phyloP scores from a whole-genome alignment of 2,888 invertebrate species.

The Drosophila imparisetae region DNA sequence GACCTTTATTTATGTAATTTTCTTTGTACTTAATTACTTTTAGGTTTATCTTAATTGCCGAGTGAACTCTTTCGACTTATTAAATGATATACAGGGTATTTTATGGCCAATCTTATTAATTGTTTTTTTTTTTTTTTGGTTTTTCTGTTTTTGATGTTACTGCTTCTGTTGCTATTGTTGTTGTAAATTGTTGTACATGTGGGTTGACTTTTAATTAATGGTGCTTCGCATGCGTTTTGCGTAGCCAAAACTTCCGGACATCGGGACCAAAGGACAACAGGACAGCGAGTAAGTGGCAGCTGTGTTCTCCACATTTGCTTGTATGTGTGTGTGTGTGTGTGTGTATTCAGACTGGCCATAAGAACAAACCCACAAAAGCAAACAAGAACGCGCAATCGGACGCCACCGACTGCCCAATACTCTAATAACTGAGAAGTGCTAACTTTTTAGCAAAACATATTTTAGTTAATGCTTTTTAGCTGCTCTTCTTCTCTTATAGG shows the following conservation, averaged over 20 bases:
- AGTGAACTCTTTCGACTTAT: neutral
- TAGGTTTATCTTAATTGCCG: neutral
- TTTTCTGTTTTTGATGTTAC: slow-evolving; percentile 68
- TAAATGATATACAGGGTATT: neutral
- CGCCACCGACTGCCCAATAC: neutral
- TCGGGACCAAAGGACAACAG: slow-evolving; percentile 31
- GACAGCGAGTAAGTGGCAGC: slow-evolving; percentile 31
- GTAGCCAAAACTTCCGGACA: slow-evolving; percentile 53
- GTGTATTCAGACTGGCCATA: slow-evolving; percentile 27
- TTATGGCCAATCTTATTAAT: neutral
- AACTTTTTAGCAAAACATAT: neutral
- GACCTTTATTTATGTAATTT: neutral
- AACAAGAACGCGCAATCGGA: neutral
- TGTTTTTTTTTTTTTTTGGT: slow-evolving; percentile 26
- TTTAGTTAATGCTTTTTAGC: neutral
- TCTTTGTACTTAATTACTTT: neutral
- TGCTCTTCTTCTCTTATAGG: neutral
- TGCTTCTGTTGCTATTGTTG: slow-evolving; percentile 28
- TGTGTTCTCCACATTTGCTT: slow-evolving; percentile 24
- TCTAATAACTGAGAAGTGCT: neutral
- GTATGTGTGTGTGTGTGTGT: slow-evolving; percentile 19
- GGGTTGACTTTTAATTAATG: slow-evolving; percentile 75
- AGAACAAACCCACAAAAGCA: slow-evolving; percentile 9
- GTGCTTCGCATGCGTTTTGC: slow-evolving; percentile 75
- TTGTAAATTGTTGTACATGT: slow-evolving; percentile 51